Base-by-base conservation (phyloP, 2,888 invertebrate genomes). In the Crematogaster levior region DNA sequence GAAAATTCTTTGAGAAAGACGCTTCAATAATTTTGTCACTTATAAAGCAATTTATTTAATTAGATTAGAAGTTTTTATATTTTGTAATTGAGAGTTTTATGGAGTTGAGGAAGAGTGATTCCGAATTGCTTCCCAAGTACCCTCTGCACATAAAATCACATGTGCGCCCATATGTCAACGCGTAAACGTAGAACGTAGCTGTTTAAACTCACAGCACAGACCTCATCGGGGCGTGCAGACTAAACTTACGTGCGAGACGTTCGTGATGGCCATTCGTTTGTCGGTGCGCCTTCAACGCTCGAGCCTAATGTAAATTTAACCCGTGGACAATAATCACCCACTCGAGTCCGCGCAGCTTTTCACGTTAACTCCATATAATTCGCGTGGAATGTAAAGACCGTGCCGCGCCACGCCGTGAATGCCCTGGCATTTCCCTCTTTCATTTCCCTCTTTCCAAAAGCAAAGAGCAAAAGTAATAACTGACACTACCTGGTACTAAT, bases 261-360 rank as follows among this genome's bases (percentile, higher is more conserved):
- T 27, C 24, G 37, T 27, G 46, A 3, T n/a, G 48, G 5, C 9
- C 40, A 7, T 75, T 61, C 63, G 51, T 27, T n/a, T 10, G 37
- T 60, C 18, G 24, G 34, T 27, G 12, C 24, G 27, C 27, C 37
- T 48, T 27, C 40, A 63, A 40, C 63, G 37, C 65, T n/a, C 63
- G 37, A 10, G 63, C 48, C n/a, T 51, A 65, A 65, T 40, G 75
- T 75, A 75, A 65, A 75, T 75, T 65, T 75, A 75, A 75, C 15
- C 37, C 27, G 40, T n/a, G 75, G 51, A 63, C 27, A 75, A 75
- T 65, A 40, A 63, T 53, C 37, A 40, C 43, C 51, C 63, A 18
- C 63, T 27, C 48, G 48, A 51, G 48, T 63, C 75, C 75, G 27
- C 51, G 37, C 18, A 30, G 46, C 24, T 74, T 48, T 60, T 60